Percentiles rank a stretch among this genome's conserved stretches.
phyloP scores from a whole-genome alignment of 2,797 vertebrate genomes.

The Tympanoctomys barrerae region DNA sequence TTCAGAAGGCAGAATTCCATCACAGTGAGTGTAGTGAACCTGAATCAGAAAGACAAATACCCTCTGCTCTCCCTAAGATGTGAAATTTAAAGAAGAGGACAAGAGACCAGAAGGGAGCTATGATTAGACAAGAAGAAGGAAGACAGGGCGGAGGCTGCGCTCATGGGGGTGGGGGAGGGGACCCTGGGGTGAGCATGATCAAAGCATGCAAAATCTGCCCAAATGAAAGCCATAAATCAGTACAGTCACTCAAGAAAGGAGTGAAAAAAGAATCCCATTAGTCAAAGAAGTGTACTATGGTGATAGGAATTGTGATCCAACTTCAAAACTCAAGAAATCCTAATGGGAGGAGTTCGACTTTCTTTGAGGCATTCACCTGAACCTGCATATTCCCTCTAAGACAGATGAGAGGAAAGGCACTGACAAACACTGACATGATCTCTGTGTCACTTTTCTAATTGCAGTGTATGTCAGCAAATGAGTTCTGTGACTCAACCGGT shows the following conservation, averaged over 20 bases:
- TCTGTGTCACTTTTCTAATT: not conserved
- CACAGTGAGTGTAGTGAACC: not conserved
- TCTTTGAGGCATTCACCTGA: not conserved
- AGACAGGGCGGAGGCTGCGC: not conserved
- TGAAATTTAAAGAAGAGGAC: not conserved
- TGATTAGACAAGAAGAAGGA: not conserved
- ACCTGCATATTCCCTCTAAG: not conserved
- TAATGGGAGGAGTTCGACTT: not conserved
- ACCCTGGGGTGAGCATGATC: not conserved
- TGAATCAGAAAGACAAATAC: not conserved
- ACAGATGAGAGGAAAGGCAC: not conserved
- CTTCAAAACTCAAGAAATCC: not conserved
- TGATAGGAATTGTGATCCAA: not conserved
- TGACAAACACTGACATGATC: constrained; percentile 48
- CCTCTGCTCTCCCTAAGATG: not conserved
- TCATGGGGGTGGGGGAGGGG: not conserved
- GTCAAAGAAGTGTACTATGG: not conserved
- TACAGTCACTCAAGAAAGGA: not conserved
- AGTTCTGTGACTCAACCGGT: not conserved
- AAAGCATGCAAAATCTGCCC: not conserved
- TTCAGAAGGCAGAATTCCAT: not conserved
- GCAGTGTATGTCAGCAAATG: not conserved
- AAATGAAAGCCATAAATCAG: not conserved
- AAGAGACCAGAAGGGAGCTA: not conserved
- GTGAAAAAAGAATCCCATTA: not conserved